Evolutionary conservation across 2,113 vertebrate genomes (phyloP), one percentile per base, ranked within the genome.

Genomic region (Herpetotheres cachinnans): DNA sequence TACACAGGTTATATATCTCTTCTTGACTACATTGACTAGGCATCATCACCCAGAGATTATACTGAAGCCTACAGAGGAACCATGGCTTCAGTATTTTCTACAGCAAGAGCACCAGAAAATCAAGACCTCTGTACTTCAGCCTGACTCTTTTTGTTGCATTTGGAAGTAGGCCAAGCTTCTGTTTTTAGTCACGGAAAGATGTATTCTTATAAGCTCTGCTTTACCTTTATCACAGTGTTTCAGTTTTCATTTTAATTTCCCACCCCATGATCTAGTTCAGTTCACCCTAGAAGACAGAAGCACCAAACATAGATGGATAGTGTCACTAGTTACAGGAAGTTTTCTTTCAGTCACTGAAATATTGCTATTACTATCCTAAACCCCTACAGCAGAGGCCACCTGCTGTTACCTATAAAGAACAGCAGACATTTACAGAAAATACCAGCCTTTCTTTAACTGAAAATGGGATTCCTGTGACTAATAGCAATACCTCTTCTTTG

Each of bases 171-270:
- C 50, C 88, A 72, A 26, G 74, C 56, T 77, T 80, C 63, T 93
- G 85, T 3, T 83, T 94, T 88, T 42, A 78, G 59, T 94, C 30
- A 58, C 4, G 14, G n/a, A 83, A 69, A 83, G 34, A 81, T 30
- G 29, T 25, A 15, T 47, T 81, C 29, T 22, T 82, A 4, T 26
- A 71, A 82, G n/a, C 12, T 61, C 29, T 88, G 67, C 47, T 82
- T 88, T 66, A 61, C 49, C 81, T 92, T 87, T 76, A 90, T 20
- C 69, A 65, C 29, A 85, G 71, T 40, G n/a, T 46, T 82, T 86
- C 50, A 34, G 30, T n/a, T 87, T 89, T 67, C 30, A 4, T 90
- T 91, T 74, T 73, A 26, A 93, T 71, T 81, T 81, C 40, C 42
- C 40, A 83, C 34, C 5, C 30, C 46, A 44, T 1, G 2, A 47